Conservation (phyloP, 1,140 invertebrate species). For the Heterodera schachtii region DNA sequence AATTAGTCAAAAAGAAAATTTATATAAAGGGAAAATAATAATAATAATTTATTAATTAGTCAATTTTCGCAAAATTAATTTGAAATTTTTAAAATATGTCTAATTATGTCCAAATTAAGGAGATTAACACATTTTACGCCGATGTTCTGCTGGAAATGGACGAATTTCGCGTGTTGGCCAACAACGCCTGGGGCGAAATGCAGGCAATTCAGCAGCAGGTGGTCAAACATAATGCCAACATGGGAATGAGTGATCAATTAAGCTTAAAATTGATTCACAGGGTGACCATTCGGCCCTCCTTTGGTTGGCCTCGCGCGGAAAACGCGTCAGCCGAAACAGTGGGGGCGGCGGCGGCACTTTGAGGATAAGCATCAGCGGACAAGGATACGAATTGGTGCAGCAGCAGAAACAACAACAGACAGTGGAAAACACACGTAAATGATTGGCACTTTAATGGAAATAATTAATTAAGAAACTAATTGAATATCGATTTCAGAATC, state of each 20-base stretch:
- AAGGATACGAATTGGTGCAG: not conserved
- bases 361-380: not conserved
- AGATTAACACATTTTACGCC: constrained; percentile 33
- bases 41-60: not conserved
- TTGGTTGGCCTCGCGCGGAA: not conserved
- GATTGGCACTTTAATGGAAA: not conserved
- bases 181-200: constrained; percentile 35
- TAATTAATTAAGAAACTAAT: not conserved
- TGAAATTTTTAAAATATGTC: too few species aligned
- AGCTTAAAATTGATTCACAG: not conserved
- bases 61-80: not conserved
- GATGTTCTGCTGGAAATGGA: constrained; percentile 35
- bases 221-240: not conserved
- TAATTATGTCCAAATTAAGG: not conserved
- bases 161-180: constrained; percentile 36
- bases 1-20: not conserved
- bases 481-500: not conserved
- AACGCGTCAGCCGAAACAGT: not conserved
- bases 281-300: too few species aligned
- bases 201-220: constrained; percentile 16
- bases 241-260: not conserved
- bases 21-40: not conserved
- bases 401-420: not conserved
- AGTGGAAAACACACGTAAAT: not conserved
- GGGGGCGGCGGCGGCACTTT: not conserved